A percentile compares a stretch with the other conserved stretches of the same genome.
phyloP scores from a whole-genome alignment of 2,113 vertebrate genomes.

The Tetraodon nigroviridis region DNA sequence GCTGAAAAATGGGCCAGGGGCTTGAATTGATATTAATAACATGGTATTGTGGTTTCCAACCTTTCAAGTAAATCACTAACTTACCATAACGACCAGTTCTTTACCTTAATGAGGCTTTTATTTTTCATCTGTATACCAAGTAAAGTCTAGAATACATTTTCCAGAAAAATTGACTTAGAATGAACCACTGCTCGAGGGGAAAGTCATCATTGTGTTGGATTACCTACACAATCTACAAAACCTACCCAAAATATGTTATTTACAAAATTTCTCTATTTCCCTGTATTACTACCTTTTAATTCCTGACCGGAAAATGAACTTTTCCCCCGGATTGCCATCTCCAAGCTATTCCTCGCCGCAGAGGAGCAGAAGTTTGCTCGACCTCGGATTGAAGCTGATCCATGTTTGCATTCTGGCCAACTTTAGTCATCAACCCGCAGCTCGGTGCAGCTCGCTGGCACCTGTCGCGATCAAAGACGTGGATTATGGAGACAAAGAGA shows the following conservation, averaged over 20 bases:
- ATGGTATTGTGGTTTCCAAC: too few species aligned
- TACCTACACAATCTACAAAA: too few species aligned
- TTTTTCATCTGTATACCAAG: too few species aligned
- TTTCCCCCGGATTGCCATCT: slow-evolving; percentile 17
- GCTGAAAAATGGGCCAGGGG: too few species aligned
- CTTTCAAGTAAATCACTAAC: too few species aligned
- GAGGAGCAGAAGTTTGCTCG: slow-evolving; percentile 30
- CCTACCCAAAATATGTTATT: background rate
- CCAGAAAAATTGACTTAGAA: background rate
- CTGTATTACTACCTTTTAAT: slow-evolving; percentile 11
- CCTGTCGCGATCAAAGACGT: slow-evolving; percentile 64
- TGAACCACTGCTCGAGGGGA: background rate
- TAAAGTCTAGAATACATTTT: background rate
- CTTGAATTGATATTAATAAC: too few species aligned
- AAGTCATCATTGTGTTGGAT: background rate
- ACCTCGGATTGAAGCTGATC: slow-evolving; percentile 58
- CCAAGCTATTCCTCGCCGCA: slow-evolving; percentile 12
- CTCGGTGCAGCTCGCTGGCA: slow-evolving; percentile 60
- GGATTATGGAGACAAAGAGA: slow-evolving; percentile 56
- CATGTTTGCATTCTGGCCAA: slow-evolving; percentile 54
- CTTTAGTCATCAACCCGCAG: slow-evolving; percentile 63
- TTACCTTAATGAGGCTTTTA: too few species aligned
- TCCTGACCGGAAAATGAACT: slow-evolving; percentile 29
- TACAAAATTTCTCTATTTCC: slow-evolving; percentile 1
- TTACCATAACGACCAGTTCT: too few species aligned